phyloP scores from a whole-genome alignment of 2,888 invertebrate genomes.

The Hydrotaea diabolus region DNA sequence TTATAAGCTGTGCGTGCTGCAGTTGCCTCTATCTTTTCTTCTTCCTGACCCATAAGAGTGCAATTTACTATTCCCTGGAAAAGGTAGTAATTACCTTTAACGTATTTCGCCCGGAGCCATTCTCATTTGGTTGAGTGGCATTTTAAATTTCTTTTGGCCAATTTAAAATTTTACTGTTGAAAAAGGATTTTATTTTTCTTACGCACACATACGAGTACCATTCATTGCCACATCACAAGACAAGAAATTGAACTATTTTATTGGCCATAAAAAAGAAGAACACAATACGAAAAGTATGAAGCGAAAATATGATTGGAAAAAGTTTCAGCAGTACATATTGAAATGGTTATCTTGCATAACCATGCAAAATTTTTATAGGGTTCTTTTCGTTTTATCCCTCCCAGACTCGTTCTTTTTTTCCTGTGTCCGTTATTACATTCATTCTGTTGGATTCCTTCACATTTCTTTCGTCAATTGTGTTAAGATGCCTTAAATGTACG shows the following conservation, averaged over 20 bases:
- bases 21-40: too few relatives aligned
- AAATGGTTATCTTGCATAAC: constrained; percentile 17
- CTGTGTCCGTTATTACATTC: background rate
- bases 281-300: background rate
- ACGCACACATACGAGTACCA: background rate
- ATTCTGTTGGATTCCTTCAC: background rate
- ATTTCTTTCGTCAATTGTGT: background rate
- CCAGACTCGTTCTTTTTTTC: background rate
- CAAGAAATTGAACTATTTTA: background rate
- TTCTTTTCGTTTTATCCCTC: background rate
- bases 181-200: background rate
- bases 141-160: background rate
- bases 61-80: too few relatives aligned
- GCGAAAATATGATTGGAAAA: constrained; percentile 20
- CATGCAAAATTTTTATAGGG: background rate
- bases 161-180: background rate
- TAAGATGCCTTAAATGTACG: background rate
- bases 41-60: too few relatives aligned
- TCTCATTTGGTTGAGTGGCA: too few relatives aligned
- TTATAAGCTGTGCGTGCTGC: too few relatives aligned
- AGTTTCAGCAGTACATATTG: background rate
- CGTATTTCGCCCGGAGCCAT: too few relatives aligned
- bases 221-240: background rate
- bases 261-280: background rate
- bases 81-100: too few relatives aligned